Evolutionary conservation across 2,888 invertebrate genomes (phyloP).

Genomic region (Exephanes ischioxanthus): DNA sequence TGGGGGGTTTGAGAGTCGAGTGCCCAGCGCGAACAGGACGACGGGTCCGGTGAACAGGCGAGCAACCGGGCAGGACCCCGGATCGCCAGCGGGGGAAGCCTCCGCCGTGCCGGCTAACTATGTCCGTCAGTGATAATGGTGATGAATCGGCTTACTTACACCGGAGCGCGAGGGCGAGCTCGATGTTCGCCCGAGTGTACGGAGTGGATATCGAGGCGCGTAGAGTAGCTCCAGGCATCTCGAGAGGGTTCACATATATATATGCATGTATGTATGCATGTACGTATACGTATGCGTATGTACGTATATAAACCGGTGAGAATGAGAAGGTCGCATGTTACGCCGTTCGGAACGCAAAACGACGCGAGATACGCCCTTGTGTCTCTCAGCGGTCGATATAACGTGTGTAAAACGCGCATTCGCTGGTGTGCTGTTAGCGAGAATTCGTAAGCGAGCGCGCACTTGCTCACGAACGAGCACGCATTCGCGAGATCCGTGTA

Average conservation of each 20-base stretch:
- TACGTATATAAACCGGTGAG: neutral
- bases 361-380: no score
- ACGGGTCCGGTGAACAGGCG: slow-evolving; percentile 53
- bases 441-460: slow-evolving; percentile 22
- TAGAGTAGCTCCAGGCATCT: slow-evolving; percentile 58
- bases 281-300: neutral
- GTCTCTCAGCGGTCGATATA: no score
- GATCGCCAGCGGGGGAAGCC: slow-evolving; percentile 72
- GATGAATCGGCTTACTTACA: slow-evolving; percentile 80
- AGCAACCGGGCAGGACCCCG: slow-evolving; percentile 44
- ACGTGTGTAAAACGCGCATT: neutral
- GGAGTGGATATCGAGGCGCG: slow-evolving; percentile 64
- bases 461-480: slow-evolving; percentile 38
- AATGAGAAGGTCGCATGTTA: no score
- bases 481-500: slow-evolving; percentile 31
- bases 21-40: slow-evolving; percentile 40
- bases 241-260: slow-evolving; percentile 34
- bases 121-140: slow-evolving; percentile 81
- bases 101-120: slow-evolving; percentile 75
- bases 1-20: slow-evolving; percentile 39
- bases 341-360: no score
- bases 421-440: slow-evolving; percentile 13
- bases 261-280: neutral
- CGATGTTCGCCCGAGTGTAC: slow-evolving; percentile 49
- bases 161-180: slow-evolving; percentile 54